Evolutionary conservation across 2,888 invertebrate species (phyloP).

Genomic region (Lepetodrilus schrolli): DNA sequence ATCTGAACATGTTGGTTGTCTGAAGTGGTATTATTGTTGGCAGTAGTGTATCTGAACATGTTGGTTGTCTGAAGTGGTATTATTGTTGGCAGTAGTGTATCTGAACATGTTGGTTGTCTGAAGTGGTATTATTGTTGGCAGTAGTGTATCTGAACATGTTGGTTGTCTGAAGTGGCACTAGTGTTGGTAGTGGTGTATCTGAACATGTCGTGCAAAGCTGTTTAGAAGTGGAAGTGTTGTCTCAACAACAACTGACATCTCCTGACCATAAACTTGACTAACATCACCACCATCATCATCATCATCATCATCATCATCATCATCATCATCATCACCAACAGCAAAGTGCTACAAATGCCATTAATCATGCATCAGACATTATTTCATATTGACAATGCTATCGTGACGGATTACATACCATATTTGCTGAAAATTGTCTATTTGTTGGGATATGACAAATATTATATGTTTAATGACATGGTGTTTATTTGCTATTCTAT

Average conservation of each 20-base stretch:
- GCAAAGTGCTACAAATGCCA: too few species aligned
- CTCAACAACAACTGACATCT: background rate
- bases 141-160: too few species aligned
- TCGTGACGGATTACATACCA: background rate
- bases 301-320: background rate
- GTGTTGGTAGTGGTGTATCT: background rate
- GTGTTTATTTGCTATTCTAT: background rate
- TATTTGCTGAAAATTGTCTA: background rate
- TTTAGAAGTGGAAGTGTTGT: background rate
- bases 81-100: too few species aligned
- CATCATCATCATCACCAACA: too few species aligned
- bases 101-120: too few species aligned
- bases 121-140: too few species aligned
- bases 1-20: too few species aligned
- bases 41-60: too few species aligned
- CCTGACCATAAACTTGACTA: background rate
- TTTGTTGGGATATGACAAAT: background rate
- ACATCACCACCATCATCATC: background rate
- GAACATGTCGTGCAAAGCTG: conserved; percentile 2
- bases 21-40: too few species aligned
- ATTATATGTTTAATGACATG: background rate
- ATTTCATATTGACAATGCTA: background rate
- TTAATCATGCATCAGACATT: too few species aligned
- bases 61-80: too few species aligned
- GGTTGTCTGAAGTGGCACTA: too few species aligned